Percentiles rank a stretch among this genome's conserved stretches.
phyloP scores from a whole-genome alignment of 2,797 vertebrate genomes.

The Syngnathus acus region DNA sequence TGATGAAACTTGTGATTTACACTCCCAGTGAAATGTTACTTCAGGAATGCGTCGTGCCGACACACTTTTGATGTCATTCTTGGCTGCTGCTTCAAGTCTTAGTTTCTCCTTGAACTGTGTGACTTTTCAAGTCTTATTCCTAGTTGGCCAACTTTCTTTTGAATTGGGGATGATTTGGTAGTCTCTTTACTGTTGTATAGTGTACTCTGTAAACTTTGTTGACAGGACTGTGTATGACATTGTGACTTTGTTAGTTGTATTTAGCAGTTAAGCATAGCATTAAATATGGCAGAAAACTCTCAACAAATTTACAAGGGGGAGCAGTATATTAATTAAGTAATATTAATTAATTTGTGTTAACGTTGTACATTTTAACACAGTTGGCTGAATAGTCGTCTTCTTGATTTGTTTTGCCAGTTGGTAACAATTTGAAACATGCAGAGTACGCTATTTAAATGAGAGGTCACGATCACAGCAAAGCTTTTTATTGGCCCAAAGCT shows the following conservation, averaged over 20 bases:
- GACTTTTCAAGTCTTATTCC: not conserved
- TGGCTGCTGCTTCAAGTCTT: not conserved
- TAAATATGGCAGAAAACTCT: too few species aligned
- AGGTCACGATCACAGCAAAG: too few species aligned
- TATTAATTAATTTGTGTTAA: too few species aligned
- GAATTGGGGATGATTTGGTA: not conserved
- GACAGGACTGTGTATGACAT: not conserved
- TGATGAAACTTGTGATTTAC: constrained; percentile 5
- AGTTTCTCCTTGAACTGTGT: not conserved
- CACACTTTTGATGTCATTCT: not conserved
- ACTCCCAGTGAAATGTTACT: not conserved
- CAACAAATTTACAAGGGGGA: too few species aligned
- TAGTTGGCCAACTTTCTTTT: not conserved
- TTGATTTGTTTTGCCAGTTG: too few species aligned
- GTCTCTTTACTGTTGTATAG: not conserved
- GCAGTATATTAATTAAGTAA: too few species aligned
- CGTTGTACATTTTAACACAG: too few species aligned
- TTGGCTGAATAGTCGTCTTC: too few species aligned
- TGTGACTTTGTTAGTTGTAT: not conserved
- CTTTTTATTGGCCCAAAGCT: too few species aligned
- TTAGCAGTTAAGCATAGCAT: too few species aligned
- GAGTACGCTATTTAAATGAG: too few species aligned
- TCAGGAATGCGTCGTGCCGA: constrained; percentile 5
- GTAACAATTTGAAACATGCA: too few species aligned
- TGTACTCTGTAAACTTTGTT: not conserved